Percentiles rank a stretch among this genome's conserved stretches.
phyloP scores from a whole-genome alignment of 2,797 vertebrate species.

The Pseudochaenichthys georgianus region DNA sequence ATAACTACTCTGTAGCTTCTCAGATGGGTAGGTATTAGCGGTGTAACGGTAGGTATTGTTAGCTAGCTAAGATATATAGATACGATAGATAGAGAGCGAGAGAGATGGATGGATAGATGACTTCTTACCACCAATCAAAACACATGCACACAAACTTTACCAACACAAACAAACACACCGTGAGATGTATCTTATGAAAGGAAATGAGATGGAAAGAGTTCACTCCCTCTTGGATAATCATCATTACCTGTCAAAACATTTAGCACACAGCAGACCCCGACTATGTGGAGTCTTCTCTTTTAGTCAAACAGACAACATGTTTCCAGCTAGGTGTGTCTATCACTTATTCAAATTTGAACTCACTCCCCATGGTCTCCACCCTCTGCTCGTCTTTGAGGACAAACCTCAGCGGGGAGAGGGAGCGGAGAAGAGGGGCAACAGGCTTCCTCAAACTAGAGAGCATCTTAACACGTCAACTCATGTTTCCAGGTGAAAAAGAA shows the following conservation, averaged over 20 bases:
- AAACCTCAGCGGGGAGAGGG: conserved; percentile 62
- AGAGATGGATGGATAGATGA: no score
- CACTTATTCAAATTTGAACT: conserved; percentile 52
- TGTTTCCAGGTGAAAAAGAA: conserved; percentile 15
- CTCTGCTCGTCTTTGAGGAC: conserved; percentile 24
- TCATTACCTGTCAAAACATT: conserved; percentile 13
- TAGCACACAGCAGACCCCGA: conserved; percentile 12
- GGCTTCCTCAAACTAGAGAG: conserved; percentile 23
- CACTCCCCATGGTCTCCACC: conserved; percentile 19
- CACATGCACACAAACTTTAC: no score
- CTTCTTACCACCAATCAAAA: no score
- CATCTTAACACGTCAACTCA: conserved; percentile 46
- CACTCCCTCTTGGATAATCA: neutral
- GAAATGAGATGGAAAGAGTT: conserved; percentile 1
- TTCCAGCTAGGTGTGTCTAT: conserved; percentile 48
- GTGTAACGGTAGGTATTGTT: no score
- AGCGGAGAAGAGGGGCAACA: conserved; percentile 47
- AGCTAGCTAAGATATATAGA: no score
- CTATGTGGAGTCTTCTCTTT: conserved; percentile 21
- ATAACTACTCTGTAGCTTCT: no score
- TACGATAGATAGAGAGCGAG: no score
- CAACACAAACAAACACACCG: neutral
- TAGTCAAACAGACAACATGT: conserved; percentile 16
- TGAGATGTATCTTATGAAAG: neutral
- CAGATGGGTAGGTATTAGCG: no score